These are phyloP conservation scores for Anoura caudifer DNA, from an alignment of 2,113 vertebrate genomes.

Conservation along the genomic window DNA sequence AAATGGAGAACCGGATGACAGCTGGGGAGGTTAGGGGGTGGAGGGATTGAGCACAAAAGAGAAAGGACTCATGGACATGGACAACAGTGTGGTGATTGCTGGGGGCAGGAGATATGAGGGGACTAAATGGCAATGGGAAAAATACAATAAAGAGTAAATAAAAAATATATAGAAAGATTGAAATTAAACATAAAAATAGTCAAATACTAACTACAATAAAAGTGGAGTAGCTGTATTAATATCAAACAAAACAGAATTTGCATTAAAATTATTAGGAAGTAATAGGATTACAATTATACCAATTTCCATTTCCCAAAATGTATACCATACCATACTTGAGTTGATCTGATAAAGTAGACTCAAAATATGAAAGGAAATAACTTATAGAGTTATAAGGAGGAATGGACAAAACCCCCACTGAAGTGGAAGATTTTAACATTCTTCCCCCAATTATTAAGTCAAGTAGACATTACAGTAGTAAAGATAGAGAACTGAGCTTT, in stretches of 20 bases:
- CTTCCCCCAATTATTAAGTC: neutral
- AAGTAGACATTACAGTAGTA: neutral
- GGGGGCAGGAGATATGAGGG: no score
- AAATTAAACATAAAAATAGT: neutral
- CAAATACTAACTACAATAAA: neutral
- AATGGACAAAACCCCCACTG: neutral
- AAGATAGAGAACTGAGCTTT: neutral
- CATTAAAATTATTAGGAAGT: neutral
- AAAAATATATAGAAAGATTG: neutral
- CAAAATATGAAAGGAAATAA: neutral
- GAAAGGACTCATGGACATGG: no score
- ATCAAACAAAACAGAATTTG: neutral
- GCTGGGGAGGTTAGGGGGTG: no score
- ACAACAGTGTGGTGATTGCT: no score
- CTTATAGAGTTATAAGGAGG: neutral
- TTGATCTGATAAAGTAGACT: neutral
- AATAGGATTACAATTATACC: neutral
- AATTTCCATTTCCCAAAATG: neutral
- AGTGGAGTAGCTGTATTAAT: neutral
- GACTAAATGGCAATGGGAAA: no score
- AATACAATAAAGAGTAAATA: neutral
- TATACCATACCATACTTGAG: neutral
- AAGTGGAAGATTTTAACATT: neutral
- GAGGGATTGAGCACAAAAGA: no score
- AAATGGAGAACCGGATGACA: no score